These are phyloP conservation scores for Eupithecia dodoneata DNA, from an alignment of 2,888 invertebrate species.

Conservation along the genomic window DNA sequence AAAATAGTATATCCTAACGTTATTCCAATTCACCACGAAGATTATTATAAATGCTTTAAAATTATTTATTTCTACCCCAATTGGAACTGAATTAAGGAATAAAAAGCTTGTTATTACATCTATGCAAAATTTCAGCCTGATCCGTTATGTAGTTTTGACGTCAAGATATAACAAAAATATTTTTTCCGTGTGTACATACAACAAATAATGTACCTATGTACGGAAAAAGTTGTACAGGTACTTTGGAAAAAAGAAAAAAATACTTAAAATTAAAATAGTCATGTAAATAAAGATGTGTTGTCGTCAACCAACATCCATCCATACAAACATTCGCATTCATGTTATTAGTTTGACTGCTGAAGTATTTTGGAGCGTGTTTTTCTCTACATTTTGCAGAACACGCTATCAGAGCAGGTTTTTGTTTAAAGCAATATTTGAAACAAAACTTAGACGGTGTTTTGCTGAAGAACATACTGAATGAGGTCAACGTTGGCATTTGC, in stretches of 20 bases:
- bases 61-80: background rate
- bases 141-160: background rate
- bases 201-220: no score
- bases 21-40: background rate
- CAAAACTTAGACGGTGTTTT: slow-evolving; percentile 30
- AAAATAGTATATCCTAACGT: background rate
- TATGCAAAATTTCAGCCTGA: background rate
- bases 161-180: background rate
- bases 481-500: slow-evolving; percentile 38
- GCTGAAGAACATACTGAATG: slow-evolving; percentile 31
- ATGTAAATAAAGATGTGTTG: no score
- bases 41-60: background rate
- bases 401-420: slow-evolving; percentile 15
- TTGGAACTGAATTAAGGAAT: background rate
- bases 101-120: no score
- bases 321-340: background rate
- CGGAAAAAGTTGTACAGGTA: no score
- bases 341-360: background rate
- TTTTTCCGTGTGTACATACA: no score
- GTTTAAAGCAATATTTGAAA: slow-evolving; percentile 36
- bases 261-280: no score
- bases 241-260: no score
- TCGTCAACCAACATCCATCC: background rate
- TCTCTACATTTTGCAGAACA: slow-evolving; percentile 12
- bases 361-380: background rate